These are phyloP conservation scores for Uloborus diversus DNA, from an alignment of 1,140 invertebrate species.

Conservation along the genomic window DNA sequence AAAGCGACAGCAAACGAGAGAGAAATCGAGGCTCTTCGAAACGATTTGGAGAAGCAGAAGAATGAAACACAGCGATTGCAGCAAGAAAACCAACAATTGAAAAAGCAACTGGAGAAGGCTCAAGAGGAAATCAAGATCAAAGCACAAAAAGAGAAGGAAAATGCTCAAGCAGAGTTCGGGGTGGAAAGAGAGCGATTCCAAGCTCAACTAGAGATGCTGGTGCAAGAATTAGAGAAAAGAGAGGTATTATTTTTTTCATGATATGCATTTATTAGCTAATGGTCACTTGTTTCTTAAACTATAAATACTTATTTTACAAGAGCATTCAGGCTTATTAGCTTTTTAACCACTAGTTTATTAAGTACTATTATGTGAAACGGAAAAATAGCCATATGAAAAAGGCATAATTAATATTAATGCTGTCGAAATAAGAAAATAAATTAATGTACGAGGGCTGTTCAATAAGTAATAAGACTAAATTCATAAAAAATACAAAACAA, in stretches of 20 bases:
- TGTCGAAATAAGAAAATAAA: no score
- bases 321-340: no score
- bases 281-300: neutral
- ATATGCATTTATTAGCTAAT: neutral
- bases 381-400: no score
- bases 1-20: constrained; percentile 73
- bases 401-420: no score
- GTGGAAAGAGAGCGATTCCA: constrained; percentile 88
- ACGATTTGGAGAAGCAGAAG: constrained; percentile 73
- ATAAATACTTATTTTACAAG: no score
- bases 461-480: no score
- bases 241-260: constrained; percentile 74
- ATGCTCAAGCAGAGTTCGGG: constrained; percentile 76
- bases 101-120: constrained; percentile 79
- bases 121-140: constrained; percentile 82
- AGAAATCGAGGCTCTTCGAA: constrained; percentile 76
- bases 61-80: constrained; percentile 37
- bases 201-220: constrained; percentile 89
- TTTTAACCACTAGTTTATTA: no score
- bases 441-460: no score
- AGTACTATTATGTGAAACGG: no score
- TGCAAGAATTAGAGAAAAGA: constrained; percentile 89
- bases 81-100: constrained; percentile 68
- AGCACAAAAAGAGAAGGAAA: constrained; percentile 83
- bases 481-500: no score